Evolutionary conservation across 2,888 invertebrate species (phyloP), one percentile per base, ranked within the genome.

Genomic region (Ypsolopha sequella): DNA sequence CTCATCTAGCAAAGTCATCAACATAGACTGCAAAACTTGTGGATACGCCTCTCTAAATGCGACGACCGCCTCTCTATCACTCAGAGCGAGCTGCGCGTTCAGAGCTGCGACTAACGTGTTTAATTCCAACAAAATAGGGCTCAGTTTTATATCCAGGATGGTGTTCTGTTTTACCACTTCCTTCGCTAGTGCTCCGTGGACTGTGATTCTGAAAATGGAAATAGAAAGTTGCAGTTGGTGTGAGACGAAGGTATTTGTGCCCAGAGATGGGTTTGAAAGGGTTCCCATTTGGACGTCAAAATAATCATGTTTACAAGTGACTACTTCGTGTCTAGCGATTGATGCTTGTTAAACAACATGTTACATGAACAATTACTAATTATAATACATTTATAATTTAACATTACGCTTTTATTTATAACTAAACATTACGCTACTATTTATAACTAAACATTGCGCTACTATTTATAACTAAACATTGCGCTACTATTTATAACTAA

Each of bases 181-280:
- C 55, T 80, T 84, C 2, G 87, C 85, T 53, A 87, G 54, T 0
- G 82, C 77, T 8, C 85, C 85, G 54, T 87, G 86, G 6, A 81
- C 64, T 41, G 81, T 78, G 62, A 86, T 76, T 50, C 86, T 86
- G 61, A 11, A 70, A 70, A 9, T 7, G 6, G 24, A 36, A 24
- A 3, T 24, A 24, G 4, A 24, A 24, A n/a, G n/a, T n/a, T n/a
- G n/a, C n/a, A n/a, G 6, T 36, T 35, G 2, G 41, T 2, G 24
- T 24, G 4, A 24, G 24, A 24, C 2, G 24, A 3, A 2, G 24
- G 24, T 24, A 24, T 24, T 24, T 24, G 24, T 4, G 4, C 24
- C 24, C 4, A 24, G 24, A 24, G 24, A 24, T 24, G 24, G 24
- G 24, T 4, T 4, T 4, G 4, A 24, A 24, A 24, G 24, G 4